A percentile compares a stretch with the other conserved stretches of the same genome.
Evolutionary conservation across 92 coral and sea anemone genomes (phyloP).

Genomic region (Desmophyllum pertusum): DNA sequence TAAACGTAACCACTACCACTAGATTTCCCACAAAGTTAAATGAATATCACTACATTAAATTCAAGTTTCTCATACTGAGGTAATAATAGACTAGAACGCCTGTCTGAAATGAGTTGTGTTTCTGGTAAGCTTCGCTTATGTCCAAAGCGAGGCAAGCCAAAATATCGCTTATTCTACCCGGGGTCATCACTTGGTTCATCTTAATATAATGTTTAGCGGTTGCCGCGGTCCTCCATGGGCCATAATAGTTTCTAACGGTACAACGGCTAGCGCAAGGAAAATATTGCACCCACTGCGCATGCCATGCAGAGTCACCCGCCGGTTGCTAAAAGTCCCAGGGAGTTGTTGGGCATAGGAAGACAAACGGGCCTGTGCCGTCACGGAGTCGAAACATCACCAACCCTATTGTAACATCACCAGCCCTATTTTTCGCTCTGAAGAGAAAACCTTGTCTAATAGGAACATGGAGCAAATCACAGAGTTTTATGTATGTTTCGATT

Average conservation of each 20-base stretch:
- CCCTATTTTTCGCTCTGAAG: too few species aligned
- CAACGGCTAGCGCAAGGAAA: too few species aligned
- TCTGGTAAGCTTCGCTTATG: not conserved
- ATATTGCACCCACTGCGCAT: conserved; percentile 16
- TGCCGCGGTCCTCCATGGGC: not conserved
- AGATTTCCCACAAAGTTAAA: too few species aligned
- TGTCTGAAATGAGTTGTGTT: not conserved
- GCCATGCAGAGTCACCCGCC: not conserved
- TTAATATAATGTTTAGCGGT: not conserved
- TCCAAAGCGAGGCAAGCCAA: not conserved
- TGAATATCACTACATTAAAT: too few species aligned
- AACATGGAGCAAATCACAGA: not conserved
- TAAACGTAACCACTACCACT: too few species aligned
- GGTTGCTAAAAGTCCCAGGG: not conserved
- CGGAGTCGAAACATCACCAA: not conserved
- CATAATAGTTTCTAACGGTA: not conserved
- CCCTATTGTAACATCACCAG: too few species aligned
- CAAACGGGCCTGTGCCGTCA: not conserved
- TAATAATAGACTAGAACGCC: too few species aligned
- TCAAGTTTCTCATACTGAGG: too few species aligned
- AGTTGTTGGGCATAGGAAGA: not conserved
- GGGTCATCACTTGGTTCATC: not conserved
- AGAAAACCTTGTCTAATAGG: not conserved
- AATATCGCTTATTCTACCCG: not conserved
- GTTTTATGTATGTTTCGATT: too few species aligned